A percentile compares a stretch with the other conserved stretches of the same genome.
These are phyloP conservation scores for Holotrichia oblita DNA, from an alignment of 1,140 invertebrate genomes.

Conservation along the genomic window DNA sequence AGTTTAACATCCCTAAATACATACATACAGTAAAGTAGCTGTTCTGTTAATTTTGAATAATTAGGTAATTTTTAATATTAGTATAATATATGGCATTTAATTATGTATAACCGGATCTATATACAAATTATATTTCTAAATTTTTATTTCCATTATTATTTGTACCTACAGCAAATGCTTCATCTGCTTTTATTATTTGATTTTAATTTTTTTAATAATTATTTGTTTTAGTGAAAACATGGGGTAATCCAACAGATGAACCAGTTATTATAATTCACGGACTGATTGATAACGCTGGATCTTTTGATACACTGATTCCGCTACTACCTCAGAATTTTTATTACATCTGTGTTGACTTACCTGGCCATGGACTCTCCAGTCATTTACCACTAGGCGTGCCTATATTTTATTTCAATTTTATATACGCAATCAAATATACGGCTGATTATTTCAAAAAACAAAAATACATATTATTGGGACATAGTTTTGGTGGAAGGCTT, in stretches of 20 bases:
- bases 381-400: constrained; percentile 56
- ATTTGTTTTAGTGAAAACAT: constrained; percentile 52
- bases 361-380: constrained; percentile 74
- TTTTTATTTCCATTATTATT: too few relatives aligned
- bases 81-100: too few relatives aligned
- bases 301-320: constrained; percentile 70
- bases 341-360: constrained; percentile 72
- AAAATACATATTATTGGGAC: constrained; percentile 62
- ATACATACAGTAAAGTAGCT: too few relatives aligned
- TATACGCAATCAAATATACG: constrained; percentile 63
- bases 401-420: constrained; percentile 54
- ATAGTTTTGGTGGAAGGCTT: constrained; percentile 68
- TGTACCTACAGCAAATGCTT: too few relatives aligned
- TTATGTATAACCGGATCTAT: too few relatives aligned
- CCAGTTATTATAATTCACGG: constrained; percentile 70
- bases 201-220: constrained; percentile 6
- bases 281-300: constrained; percentile 67
- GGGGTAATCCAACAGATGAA: constrained; percentile 64
- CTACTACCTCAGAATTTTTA: constrained; percentile 67
- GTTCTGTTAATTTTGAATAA: too few relatives aligned
- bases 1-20: too few relatives aligned
- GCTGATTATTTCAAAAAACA: constrained; percentile 60
- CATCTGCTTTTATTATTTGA: too few relatives aligned
- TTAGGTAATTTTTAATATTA: too few relatives aligned
- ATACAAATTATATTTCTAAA: too few relatives aligned